Evolutionary conservation across 2,888 invertebrate species (phyloP), one percentile per base, ranked within the genome.

Genomic region (Lasioglossum figueresi): DNA sequence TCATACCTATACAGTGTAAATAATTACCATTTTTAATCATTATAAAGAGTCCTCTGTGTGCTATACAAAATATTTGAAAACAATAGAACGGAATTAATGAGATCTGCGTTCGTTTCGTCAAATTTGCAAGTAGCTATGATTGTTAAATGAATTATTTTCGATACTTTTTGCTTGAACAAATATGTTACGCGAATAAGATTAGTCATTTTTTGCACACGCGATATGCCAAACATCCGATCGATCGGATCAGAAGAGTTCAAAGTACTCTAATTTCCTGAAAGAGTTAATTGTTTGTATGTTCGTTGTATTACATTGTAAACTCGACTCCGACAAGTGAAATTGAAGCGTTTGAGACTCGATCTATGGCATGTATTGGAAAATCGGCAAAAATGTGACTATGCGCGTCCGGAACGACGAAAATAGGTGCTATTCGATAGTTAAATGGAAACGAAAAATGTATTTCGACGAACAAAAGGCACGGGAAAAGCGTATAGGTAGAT

Each of bases 341-440:
- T 23, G 34, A 73, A 73, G 34, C 4, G 34, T 23, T 52, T 43
- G 14, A 37, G 52, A 59, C 56, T 56, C 48, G 75, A 70, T 45
- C 43, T 52, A 34, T 48, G 27, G n/a, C 52, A n/a, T 40, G 75
- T 75, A 66, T 72, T 56, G 45, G 27, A 76, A 85, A 68, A 66
- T 56, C 8, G 31, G 63, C 27, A 63, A 40, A 63, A 78, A 74
- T 77, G 82, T 80, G 86, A 85, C 83, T 88, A 76, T 72, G 86
- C 79, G 88, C 88, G 88, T 85, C 86, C 81, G 37, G 68, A 78
- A 80, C 40, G 91, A 85, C 86, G 85, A 86, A 88, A 90, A 89
- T 88, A 89, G 92, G 92, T 92, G 92, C 92, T 92, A 92, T 92
- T 92, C 86, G 90, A 79, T 92, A 90, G 88, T 88, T 92, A 86